Evolutionary conservation across 37 sponge, comb jelly and placozoan species (phyloP), one percentile per base, ranked within the genome.

Genomic region (Spongilla lacustris): DNA sequence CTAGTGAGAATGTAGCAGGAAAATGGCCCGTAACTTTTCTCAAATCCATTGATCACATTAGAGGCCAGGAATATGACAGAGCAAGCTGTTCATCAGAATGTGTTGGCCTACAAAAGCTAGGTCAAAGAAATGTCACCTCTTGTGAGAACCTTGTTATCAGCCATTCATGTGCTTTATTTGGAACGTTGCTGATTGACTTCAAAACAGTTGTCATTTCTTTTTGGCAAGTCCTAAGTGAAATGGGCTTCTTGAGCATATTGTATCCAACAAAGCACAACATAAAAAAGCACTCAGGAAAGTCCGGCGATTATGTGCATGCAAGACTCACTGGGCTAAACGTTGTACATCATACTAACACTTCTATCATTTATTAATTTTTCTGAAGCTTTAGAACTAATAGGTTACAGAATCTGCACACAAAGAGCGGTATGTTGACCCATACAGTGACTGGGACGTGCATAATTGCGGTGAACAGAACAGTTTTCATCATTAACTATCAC

Each of bases 21-120:
- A 26, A 73, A 34, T 21, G 27, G 33, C 14, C 4, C 3, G 27
- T 73, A 34, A 19, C 17, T 2, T 80, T 86, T 36, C 68, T 70
- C 27, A 27, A 86, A 38, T 30, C 80, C 21, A 80, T 73, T 81
- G 72, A 48, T 8, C 78, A 81, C 69, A 82, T 78, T n/a, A 50
- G 83, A 66, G 80, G 89, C 12, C 84, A 83, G 75, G 83, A 79
- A 17, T 88, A 83, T 88, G 89, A 88, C 75, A 80, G 89, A 29
- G 84, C 84, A 4, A 36, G 79, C n/a, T 46, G 78, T 34, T 73
- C 79, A 49, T 84, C 80, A 41, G 74, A 77, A n/a, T 14, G 26
- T 74, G 84, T 77, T 74, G 89, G 83, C 23, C 79, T 82, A n/a
- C n/a, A n/a, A n/a, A n/a, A n/a, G n/a, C 74, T 71, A 29, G 81